phyloP scores from a whole-genome alignment of 2,797 vertebrate genomes.

The Coregonus sp. region DNA sequence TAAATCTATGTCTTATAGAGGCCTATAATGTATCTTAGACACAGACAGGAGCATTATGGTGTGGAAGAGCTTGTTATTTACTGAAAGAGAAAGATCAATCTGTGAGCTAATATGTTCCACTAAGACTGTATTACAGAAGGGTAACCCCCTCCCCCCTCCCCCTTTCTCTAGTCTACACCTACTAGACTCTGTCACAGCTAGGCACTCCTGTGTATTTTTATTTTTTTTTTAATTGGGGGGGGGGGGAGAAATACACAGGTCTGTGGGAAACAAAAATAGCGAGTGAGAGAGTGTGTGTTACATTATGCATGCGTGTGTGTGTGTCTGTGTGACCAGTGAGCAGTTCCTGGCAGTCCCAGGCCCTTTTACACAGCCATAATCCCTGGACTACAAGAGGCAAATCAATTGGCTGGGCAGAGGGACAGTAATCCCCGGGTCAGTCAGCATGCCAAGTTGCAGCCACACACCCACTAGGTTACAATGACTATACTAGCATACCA shows the following conservation, averaged over 20 bases:
- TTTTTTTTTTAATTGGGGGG: too few relatives aligned
- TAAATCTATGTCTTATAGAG: too few relatives aligned
- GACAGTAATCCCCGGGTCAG: background rate
- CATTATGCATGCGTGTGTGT: conserved; percentile 11
- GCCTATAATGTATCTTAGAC: background rate
- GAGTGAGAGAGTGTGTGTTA: background rate
- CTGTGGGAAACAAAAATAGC: background rate
- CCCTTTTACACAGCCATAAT: conserved; percentile 8
- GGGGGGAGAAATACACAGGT: too few relatives aligned
- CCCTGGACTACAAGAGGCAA: conserved; percentile 18
- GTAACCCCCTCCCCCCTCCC: background rate
- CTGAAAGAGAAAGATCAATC: background rate
- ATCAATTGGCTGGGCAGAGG: conserved; percentile 13
- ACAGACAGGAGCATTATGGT: background rate
- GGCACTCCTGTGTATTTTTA: too few relatives aligned
- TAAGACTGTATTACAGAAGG: background rate
- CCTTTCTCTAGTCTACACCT: background rate
- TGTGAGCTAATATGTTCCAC: background rate
- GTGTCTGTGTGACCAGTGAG: background rate
- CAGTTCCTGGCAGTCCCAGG: background rate
- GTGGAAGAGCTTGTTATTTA: background rate
- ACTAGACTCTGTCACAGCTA: background rate
- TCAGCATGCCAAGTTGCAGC: conserved; percentile 1
- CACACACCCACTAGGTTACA: background rate
- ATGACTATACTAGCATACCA: background rate